A percentile compares a stretch with the other conserved stretches of the same genome.
phyloP scores from a whole-genome alignment of 1,140 invertebrate species.

The Cryptotermes secundus region DNA sequence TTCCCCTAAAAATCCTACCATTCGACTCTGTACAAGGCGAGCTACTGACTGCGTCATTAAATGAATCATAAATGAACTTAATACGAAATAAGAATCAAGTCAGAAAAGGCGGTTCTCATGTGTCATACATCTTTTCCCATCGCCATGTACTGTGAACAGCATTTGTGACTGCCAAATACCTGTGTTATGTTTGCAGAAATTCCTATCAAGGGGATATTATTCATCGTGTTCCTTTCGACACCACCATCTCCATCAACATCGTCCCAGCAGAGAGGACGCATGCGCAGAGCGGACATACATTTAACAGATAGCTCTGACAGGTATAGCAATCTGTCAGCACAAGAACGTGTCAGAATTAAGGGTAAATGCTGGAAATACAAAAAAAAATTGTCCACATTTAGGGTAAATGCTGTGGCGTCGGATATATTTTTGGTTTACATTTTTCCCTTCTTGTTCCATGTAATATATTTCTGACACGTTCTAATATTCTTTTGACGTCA shows the following conservation, averaged over 20 bases:
- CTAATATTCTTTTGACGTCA: background rate
- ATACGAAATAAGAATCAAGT: no score
- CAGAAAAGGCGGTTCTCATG: no score
- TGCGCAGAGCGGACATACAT: slow-evolving; percentile 23
- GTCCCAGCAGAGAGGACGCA: slow-evolving; percentile 21
- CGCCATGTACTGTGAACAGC: background rate
- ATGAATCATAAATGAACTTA: no score
- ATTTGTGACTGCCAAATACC: background rate
- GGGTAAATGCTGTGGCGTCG: no score
- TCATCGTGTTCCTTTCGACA: slow-evolving; percentile 20
- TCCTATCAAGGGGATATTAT: slow-evolving; percentile 21
- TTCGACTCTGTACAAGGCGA: no score
- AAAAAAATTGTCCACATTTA: no score
- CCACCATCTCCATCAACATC: background rate
- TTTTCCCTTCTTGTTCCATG: background rate
- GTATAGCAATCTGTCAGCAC: background rate
- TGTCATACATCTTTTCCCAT: no score
- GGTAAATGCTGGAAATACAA: background rate
- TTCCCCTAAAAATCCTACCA: no score
- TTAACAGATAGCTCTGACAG: slow-evolving; percentile 17
- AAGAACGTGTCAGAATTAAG: background rate
- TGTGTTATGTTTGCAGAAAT: slow-evolving; percentile 25
- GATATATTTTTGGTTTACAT: no score
- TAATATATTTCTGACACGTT: background rate
- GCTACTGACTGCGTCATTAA: no score